These are phyloP conservation scores for Oryctes rhinoceros DNA, from an alignment of 1,140 invertebrate species.

Conservation along the genomic window DNA sequence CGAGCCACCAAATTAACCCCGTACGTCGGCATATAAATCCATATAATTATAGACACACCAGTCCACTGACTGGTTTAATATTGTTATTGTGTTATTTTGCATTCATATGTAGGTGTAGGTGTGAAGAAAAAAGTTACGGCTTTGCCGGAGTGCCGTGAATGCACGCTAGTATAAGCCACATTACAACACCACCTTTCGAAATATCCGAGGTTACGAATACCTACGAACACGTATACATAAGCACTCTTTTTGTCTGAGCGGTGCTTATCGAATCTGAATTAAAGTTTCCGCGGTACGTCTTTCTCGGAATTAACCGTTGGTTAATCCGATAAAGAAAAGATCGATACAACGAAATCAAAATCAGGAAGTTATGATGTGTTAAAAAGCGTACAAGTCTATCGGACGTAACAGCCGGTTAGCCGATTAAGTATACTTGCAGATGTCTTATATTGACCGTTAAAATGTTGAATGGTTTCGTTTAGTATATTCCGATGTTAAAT, in stretches of 20 bases:
- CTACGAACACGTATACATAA: background rate
- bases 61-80: conserved; percentile 22
- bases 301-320: conserved; percentile 22
- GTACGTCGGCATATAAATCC: conserved; percentile 3
- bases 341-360: background rate
- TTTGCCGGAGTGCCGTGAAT: background rate
- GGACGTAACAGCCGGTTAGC: too few relatives aligned
- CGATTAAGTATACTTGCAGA: too few relatives aligned
- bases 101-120: conserved; percentile 29
- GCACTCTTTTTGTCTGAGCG: background rate
- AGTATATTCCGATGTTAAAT: too few relatives aligned
- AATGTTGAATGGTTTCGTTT: too few relatives aligned
- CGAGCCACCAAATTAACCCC: conserved; percentile 10
- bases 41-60: conserved; percentile 26
- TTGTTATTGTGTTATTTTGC: conserved; percentile 13
- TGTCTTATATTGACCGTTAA: too few relatives aligned
- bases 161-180: background rate
- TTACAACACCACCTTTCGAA: background rate
- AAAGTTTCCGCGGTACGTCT: conserved; percentile 7
- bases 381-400: background rate
- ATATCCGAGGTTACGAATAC: background rate
- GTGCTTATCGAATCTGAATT: conserved; percentile 12
- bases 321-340: conserved; percentile 20
- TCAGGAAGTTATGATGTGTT: conserved; percentile 2
- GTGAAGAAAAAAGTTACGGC: background rate